Base-by-base conservation (phyloP, 2,113 vertebrate genomes). In the Odontesthes bonariensis region DNA sequence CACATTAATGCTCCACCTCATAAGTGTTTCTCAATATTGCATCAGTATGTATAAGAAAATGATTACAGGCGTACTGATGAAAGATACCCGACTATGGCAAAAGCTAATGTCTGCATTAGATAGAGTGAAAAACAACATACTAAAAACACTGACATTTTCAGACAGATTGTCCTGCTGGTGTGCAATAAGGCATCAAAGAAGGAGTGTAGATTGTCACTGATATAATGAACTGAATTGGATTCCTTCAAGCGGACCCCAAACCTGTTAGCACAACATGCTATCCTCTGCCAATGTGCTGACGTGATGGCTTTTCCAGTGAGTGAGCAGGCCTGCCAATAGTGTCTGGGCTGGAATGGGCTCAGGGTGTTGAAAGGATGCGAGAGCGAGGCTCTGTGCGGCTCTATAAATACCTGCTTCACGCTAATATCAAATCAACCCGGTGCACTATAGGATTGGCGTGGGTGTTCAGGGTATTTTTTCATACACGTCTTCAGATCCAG, bases 221-320 rank as follows among this genome's bases (percentile, higher is more conserved):
- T 68, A 86, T 87, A 90, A 90, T 87, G 87, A 91, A 91, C 69
- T 86, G 82, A 79, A 79, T 69, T 58, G 19, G 54, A 73, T 86
- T 82, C 69, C 55, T 77, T 85, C 85, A 73, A 53, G 79, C 77
- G 58, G 72, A 73, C 82, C 70, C 70, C 62, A 84, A 88, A 92
- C 91, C 92, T 89, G 92, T 93, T 94, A 93, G 91, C 86, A 88
- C 84, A 82, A 86, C 89, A 90, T 91, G 90, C 86, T 91, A 91
- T 83, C 89, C 73, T 51, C 87, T 77, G 87, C 89, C 86, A 89
- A 89, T 89, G 86, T 93, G 93, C 93, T 94, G 94, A 94, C 94
- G 87, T 92, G 90, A 91, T 89, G 91, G 86, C 89, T 93, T 93
- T 93, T 94, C 90, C 88, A 92, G 90, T 92, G 88, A 93, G 86